phyloP scores from a whole-genome alignment of 2,113 vertebrate genomes.

The Lagopus muta region DNA sequence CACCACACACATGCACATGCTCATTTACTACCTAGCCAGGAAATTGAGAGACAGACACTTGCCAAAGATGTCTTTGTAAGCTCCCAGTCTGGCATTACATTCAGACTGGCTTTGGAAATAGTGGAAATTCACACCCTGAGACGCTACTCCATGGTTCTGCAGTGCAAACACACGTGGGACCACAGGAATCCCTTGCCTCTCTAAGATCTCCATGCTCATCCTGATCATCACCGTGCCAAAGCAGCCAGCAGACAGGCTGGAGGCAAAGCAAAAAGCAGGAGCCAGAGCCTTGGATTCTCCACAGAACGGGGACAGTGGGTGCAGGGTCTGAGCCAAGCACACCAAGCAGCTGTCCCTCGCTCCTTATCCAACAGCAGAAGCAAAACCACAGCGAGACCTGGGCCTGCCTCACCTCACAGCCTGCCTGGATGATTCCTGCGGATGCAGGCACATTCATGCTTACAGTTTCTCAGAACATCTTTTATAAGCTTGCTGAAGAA shows the following conservation, averaged over 20 bases:
- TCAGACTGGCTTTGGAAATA: background rate
- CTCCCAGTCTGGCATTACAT: background rate
- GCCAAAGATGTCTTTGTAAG: background rate
- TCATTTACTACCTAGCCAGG: background rate
- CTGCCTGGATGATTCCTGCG: accelerated
- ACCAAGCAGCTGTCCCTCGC: background rate
- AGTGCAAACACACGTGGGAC: background rate
- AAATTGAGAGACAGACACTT: background rate
- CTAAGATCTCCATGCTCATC: background rate
- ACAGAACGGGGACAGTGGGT: background rate
- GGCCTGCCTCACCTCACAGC: background rate
- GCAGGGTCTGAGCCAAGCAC: background rate
- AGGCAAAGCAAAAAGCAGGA: background rate
- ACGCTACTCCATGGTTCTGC: background rate
- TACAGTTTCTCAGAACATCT: background rate
- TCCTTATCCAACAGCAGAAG: background rate
- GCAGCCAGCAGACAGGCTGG: background rate
- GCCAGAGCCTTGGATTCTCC: background rate
- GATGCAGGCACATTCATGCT: background rate
- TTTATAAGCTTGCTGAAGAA: background rate
- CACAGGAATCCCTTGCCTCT: background rate
- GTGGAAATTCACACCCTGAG: background rate
- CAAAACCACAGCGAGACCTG: background rate
- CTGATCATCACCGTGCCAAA: background rate
- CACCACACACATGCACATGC: accelerated